Evolutionary conservation across 1,140 invertebrate genomes (phyloP).

Genomic region (Drosophila carrolli): DNA sequence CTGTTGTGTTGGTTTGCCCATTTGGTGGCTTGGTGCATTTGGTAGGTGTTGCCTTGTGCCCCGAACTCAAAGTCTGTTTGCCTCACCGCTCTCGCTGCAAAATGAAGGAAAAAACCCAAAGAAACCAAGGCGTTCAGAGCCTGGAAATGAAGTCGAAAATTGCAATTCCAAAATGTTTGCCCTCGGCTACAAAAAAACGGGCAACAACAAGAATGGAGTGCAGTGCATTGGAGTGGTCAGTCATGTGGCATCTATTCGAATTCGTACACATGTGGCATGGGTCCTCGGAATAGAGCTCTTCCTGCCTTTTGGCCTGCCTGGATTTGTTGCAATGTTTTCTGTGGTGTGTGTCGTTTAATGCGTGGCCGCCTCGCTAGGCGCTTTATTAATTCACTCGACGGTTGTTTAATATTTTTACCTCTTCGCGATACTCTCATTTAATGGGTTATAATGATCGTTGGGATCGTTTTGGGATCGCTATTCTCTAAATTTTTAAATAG

Average conservation of each 20-base stretch:
- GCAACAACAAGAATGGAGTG: conserved; percentile 58
- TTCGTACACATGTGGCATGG: conserved; percentile 60
- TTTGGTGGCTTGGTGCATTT: conserved; percentile 50
- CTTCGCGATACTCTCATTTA: conserved; percentile 14
- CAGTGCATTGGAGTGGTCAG: conserved; percentile 59
- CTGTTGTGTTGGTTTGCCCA: conserved; percentile 42
- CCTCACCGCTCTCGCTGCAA: conserved; percentile 8
- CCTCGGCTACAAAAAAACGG: conserved; percentile 57
- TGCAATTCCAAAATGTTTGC: conserved; percentile 83
- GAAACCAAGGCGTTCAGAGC: conserved; percentile 43
- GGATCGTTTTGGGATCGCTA: neutral
- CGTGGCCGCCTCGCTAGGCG: conserved; percentile 69
- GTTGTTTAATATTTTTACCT: conserved; percentile 66
- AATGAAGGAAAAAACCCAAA: conserved; percentile 9
- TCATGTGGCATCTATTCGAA: conserved; percentile 74
- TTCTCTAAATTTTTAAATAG: too few species aligned
- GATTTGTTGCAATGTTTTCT: conserved; percentile 51
- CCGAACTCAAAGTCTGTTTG: conserved; percentile 24
- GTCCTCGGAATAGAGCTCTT: conserved; percentile 26
- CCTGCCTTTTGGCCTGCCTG: conserved; percentile 30
- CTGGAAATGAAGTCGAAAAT: conserved; percentile 82
- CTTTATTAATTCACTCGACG: conserved; percentile 81
- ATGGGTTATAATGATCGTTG: neutral
- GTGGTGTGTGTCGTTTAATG: conserved; percentile 72
- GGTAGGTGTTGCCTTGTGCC: conserved; percentile 71